Base-by-base conservation (phyloP, 2,113 vertebrate genomes). In the Sialia sialis region DNA sequence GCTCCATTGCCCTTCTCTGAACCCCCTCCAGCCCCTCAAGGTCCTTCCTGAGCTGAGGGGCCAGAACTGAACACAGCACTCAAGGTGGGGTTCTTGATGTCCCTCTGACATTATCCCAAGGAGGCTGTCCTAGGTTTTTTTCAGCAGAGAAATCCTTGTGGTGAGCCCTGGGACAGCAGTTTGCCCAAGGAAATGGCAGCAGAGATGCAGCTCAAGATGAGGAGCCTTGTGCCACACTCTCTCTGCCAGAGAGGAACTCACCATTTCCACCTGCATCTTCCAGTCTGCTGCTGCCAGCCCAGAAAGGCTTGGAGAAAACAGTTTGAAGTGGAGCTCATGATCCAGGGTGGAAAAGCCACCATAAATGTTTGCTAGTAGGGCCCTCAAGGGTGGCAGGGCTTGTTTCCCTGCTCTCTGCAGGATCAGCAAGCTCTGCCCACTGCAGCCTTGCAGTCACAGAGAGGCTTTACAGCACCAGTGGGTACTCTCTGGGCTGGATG, bases 1-100 rank as follows among this genome's bases (percentile, higher is more conserved):
- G 13, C 48, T 18, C 18, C 7, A 1, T 0, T 67, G n/a, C 26
- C 19, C 54, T n/a, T 38, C 41, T 38, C 76, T 44, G 76, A 32
- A 25, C 36, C 4, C 0, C 0, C 13, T 44, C 68, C 55, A 91
- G 82, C 41, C 2, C 36, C 56, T 70, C 56, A 25, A 0, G 5
- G 36, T 10, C 48, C 25, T 20, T 55, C 34, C 10, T 38, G 34
- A 12, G 3, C 18, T 9, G 54, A 74, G 54, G 54, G 27, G 6
- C 13, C 63, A 69, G 36, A 55, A 9, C 26, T 13, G 63, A 7
- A 0, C 18, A 7, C 13, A 21, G 60, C 3, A 17, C 23, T 54
- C 1, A 0, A 67, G 25, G 34, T 18, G 19, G 3, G 1, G 36
- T 1, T 73, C 74, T 75, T 41, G 19, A 27, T 54, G 52, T 44